These are phyloP conservation scores for Speoplatyrhinus poulsoni DNA, from an alignment of 2,113 vertebrate species.

Conservation along the genomic window DNA sequence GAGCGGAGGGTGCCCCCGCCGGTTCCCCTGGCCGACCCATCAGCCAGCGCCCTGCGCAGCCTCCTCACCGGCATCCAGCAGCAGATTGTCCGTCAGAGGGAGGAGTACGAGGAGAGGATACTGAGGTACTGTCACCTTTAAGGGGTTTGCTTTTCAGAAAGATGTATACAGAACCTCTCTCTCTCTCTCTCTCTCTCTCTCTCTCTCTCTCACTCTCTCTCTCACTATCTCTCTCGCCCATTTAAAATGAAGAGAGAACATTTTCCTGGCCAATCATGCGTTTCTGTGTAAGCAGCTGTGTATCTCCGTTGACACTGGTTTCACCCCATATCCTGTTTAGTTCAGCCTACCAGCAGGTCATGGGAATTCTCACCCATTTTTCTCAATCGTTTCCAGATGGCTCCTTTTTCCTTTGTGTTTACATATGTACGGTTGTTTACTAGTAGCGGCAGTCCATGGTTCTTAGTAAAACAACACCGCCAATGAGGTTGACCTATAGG, in stretches of 20 bases:
- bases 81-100: slow-evolving; percentile 76
- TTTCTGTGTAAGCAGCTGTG: slow-evolving; percentile 28
- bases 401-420: not conserved
- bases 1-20: slow-evolving; percentile 59
- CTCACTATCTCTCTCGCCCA: too few species aligned
- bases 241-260: too few species aligned
- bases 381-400: not conserved
- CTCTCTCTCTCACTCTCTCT: too few species aligned
- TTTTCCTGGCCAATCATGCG: slow-evolving; percentile 35
- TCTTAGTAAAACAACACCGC: slow-evolving; percentile 9
- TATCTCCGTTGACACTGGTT: slow-evolving; percentile 34
- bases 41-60: slow-evolving; percentile 70
- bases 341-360: slow-evolving; percentile 6
- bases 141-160: not conserved
- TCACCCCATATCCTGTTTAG: slow-evolving; percentile 60
- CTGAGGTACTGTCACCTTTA: slow-evolving; percentile 67
- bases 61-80: slow-evolving; percentile 69
- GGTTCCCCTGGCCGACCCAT: slow-evolving; percentile 64
- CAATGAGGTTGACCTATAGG: slow-evolving; percentile 47
- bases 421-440: not conserved
- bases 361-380: not conserved
- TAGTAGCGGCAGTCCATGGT: not conserved
- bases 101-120: slow-evolving; percentile 71
- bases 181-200: too few species aligned
- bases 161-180: too few species aligned